These are phyloP conservation scores for Lophotriccus pileatus DNA, from an alignment of 2,797 vertebrate genomes.

Conservation along the genomic window DNA sequence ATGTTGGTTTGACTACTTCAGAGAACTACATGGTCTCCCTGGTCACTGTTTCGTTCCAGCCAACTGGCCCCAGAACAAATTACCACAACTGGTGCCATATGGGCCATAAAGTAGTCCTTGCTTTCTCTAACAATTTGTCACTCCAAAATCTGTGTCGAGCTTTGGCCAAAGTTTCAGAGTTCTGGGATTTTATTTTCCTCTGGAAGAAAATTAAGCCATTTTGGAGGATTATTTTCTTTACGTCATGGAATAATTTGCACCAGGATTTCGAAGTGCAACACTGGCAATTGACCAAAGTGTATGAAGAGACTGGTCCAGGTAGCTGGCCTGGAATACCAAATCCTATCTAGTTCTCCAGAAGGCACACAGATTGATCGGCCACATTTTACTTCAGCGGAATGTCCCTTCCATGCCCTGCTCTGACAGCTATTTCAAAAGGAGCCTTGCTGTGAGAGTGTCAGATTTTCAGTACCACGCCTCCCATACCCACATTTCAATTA, in stretches of 20 bases:
- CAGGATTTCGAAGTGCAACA: background rate
- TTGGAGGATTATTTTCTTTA: background rate
- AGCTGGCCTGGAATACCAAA: background rate
- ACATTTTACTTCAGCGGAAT: background rate
- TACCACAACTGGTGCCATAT: background rate
- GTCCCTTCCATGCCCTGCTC: background rate
- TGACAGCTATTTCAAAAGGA: background rate
- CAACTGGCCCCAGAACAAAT: background rate
- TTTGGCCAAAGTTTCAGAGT: background rate
- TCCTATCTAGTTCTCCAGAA: background rate
- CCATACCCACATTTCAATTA: constrained; percentile 8
- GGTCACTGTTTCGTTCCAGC: background rate
- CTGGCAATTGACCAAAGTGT: background rate
- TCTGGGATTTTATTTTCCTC: background rate
- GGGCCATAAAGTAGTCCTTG: background rate
- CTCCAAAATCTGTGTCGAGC: background rate
- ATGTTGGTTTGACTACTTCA: background rate
- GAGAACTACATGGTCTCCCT: background rate
- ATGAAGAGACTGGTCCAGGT: background rate
- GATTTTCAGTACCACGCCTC: background rate
- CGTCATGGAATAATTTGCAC: background rate
- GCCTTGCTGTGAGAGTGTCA: background rate
- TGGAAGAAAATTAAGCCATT: background rate
- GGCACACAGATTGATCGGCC: background rate
- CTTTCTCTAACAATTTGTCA: background rate